Conservation (phyloP, 2,888 invertebrate genomes). For the Carcina quercana region DNA sequence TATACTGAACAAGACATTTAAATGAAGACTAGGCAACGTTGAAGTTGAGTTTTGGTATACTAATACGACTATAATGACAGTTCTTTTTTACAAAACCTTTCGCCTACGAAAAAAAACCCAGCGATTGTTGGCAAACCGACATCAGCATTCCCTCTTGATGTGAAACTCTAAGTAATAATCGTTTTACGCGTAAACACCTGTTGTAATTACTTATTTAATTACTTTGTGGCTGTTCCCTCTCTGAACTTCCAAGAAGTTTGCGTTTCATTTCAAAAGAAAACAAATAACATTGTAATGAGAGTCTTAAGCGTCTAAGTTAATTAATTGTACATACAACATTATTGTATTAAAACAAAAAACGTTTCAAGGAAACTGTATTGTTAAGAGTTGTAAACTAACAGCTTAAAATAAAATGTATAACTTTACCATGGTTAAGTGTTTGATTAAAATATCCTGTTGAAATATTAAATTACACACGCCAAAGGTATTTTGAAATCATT, state of each 20-base stretch:
- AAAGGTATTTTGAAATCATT: too few species aligned
- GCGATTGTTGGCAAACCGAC: too few species aligned
- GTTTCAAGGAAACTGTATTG: slow-evolving; percentile 67
- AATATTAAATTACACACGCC: not conserved
- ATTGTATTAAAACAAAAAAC: slow-evolving; percentile 39
- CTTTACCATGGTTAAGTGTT: slow-evolving; percentile 27
- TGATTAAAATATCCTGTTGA: not conserved
- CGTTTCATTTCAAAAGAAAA: slow-evolving; percentile 23
- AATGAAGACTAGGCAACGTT: too few species aligned
- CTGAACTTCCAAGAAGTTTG: slow-evolving; percentile 54
- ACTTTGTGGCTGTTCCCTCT: slow-evolving; percentile 6
- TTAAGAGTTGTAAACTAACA: slow-evolving; percentile 62
- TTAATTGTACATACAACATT: slow-evolving; percentile 44
- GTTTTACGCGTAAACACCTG: slow-evolving; percentile 30
- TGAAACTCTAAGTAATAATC: too few species aligned
- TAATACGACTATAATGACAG: too few species aligned
- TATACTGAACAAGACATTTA: too few species aligned
- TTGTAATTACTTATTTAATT: slow-evolving; percentile 23
- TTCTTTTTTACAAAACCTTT: too few species aligned
- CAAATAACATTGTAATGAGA: slow-evolving; percentile 27
- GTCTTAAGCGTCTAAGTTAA: slow-evolving; percentile 28
- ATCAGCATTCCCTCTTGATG: too few species aligned
- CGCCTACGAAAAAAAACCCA: too few species aligned
- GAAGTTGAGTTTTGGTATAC: too few species aligned
- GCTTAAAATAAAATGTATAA: slow-evolving; percentile 63